Evolutionary conservation across 2,113 vertebrate genomes (phyloP).

Genomic region (Leucoraja erinaceus): DNA sequence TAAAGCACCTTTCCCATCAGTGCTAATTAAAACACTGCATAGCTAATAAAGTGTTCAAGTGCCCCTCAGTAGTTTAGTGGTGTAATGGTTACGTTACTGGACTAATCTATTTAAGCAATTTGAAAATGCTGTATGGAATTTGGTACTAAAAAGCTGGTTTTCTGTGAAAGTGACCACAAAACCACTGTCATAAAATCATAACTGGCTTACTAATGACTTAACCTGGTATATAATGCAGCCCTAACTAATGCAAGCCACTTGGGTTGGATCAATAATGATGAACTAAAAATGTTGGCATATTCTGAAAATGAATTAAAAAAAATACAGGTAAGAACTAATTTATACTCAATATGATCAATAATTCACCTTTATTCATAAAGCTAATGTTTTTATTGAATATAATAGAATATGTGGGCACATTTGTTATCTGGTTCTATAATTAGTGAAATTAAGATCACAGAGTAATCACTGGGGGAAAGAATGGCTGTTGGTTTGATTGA

Average conservation of each 20-base stretch:
- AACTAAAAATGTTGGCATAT: no score
- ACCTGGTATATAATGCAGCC: not conserved
- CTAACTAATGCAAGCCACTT: not conserved
- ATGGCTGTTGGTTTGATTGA: not conserved
- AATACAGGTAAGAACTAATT: conserved; percentile 16
- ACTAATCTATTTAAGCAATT: not conserved
- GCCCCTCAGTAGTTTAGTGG: no score
- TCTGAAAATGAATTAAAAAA: not conserved
- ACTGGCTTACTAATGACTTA: not conserved
- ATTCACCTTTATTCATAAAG: not conserved
- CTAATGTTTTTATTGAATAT: conserved; percentile 3
- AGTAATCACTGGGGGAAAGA: not conserved
- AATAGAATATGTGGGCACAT: not conserved
- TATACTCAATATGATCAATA: not conserved
- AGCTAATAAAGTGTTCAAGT: not conserved
- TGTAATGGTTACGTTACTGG: not conserved
- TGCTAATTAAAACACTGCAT: not conserved
- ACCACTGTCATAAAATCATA: not conserved
- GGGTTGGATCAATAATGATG: not conserved
- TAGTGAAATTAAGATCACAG: not conserved
- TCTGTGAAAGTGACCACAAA: not conserved
- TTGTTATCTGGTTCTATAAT: not conserved
- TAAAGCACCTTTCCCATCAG: not conserved
- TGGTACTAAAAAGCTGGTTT: not conserved
- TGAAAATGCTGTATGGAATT: not conserved